Conservation (phyloP, 2,888 invertebrate species). For the Carpatolechia fugitivella region DNA sequence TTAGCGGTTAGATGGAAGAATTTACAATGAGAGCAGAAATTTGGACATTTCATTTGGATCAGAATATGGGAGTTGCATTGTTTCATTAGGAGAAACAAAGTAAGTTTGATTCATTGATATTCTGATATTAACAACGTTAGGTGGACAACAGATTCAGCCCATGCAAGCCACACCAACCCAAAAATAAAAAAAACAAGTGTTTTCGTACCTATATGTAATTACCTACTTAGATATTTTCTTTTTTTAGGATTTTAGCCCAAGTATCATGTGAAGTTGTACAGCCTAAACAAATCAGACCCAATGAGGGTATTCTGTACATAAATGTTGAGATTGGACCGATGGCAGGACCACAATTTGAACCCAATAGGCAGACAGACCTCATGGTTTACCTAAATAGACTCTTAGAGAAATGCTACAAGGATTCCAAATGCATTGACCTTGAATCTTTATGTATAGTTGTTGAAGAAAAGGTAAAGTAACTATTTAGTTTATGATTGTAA, state of each 20-base stretch:
- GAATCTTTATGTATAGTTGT: constrained; percentile 97
- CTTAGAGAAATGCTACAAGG: constrained; percentile 93
- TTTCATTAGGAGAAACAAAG: constrained; percentile 89
- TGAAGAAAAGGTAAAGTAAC: constrained; percentile 86
- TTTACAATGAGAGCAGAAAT: constrained; percentile 85
- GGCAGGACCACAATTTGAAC: constrained; percentile 91
- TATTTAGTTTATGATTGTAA: too few species aligned
- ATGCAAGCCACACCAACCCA: not conserved
- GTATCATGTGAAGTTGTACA: constrained; percentile 92
- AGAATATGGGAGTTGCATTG: constrained; percentile 90
- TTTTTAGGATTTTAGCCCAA: constrained; percentile 88
- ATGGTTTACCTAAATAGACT: constrained; percentile 87
- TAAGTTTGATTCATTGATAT: constrained; percentile 44
- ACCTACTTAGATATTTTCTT: not conserved
- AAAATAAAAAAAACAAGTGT: too few species aligned
- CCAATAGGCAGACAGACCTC: constrained; percentile 85
- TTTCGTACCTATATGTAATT: too few species aligned
- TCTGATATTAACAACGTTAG: too few species aligned
- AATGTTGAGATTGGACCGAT: constrained; percentile 93
- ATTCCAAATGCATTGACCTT: constrained; percentile 94
- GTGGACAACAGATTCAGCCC: too few species aligned
- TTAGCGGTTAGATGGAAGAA: constrained; percentile 89
- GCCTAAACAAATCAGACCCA: constrained; percentile 91
- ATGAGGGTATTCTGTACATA: constrained; percentile 91
- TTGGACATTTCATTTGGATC: constrained; percentile 87